Base-by-base conservation (phyloP, 35 echinoderm and acorn worm species). In the Ophiothrix spiculata region DNA sequence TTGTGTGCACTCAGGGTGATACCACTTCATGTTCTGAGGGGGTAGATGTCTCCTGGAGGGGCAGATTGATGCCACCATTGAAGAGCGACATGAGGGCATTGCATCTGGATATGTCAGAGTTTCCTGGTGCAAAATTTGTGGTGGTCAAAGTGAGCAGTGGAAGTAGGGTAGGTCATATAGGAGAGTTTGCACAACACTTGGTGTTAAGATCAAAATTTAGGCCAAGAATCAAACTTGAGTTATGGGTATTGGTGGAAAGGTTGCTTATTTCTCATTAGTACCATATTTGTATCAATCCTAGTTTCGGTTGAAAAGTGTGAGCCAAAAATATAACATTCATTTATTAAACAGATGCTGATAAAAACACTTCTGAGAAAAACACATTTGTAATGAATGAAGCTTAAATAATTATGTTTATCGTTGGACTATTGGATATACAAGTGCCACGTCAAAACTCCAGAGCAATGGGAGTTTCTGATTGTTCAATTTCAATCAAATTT, bases 141-240 rank as follows among this genome's bases (percentile, higher is more conserved):
- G 83, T 97, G 33, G 73, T 97, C 32, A 89, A 88, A 86, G 87
- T 97, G 29, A 31, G 81, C 19, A 86, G 33, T 82, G 87, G 85
- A 15, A 35, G 36, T 40, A 56, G 37, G 83, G 94, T 92, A 80
- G 32, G 87, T 33, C n/a, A n/a, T n/a, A n/a, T n/a, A n/a, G n/a
- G n/a, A n/a, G n/a, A n/a, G n/a, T n/a, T n/a, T n/a, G n/a, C n/a
- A n/a, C n/a, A n/a, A n/a, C n/a, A n/a, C n/a, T n/a, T n/a, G n/a
- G 56, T 83, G 4, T 39, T 1, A 33, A 33, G 17, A 79, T 39
- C 41, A 16, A n/a, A 39, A 2, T 11, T 32, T 63, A 35, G 28
- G 31, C 33, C 16, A 31, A 31, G 14, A 19, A 11, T 73, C 33
- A 31, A n/a, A 0, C 54, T 19, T 56, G 41, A 13, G 25, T 34